phyloP scores from a whole-genome alignment of 2,113 vertebrate genomes.

The Elachura formosa region DNA sequence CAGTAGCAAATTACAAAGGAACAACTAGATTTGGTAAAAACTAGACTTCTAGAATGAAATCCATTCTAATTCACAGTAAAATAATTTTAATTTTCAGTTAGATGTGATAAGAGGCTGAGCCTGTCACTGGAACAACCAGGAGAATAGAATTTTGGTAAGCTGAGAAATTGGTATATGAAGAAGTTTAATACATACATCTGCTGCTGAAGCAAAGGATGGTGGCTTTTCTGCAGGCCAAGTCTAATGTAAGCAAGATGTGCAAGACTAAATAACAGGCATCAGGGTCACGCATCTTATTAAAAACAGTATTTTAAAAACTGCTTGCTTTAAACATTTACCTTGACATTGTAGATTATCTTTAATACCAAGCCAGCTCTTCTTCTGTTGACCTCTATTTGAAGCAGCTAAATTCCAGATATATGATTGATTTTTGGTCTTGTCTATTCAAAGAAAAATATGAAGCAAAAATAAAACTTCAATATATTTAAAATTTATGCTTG shows the following conservation, averaged over 20 bases:
- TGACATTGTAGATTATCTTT: constrained; percentile 73
- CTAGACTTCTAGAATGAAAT: not conserved
- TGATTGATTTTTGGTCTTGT: constrained; percentile 75
- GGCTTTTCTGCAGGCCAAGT: constrained; percentile 40
- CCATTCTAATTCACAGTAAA: not conserved
- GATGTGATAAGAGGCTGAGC: not conserved
- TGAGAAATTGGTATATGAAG: constrained; percentile 1
- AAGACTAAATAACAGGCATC: constrained; percentile 60
- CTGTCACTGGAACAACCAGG: not conserved
- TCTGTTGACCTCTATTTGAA: constrained; percentile 67
- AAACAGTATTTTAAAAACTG: constrained; percentile 69
- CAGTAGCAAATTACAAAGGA: not conserved
- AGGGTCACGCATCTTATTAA: constrained; percentile 64
- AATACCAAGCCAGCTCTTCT: constrained; percentile 60
- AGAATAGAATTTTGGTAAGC: not conserved
- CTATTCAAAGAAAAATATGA: constrained; percentile 71
- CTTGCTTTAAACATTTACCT: constrained; percentile 72
- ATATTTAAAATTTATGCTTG: constrained; percentile 69
- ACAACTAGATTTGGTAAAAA: not conserved
- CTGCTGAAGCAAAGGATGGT: constrained; percentile 9
- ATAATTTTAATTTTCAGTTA: not conserved
- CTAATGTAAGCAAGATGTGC: constrained; percentile 45
- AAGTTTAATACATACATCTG: not conserved
- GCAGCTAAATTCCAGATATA: constrained; percentile 64
- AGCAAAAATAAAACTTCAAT: constrained; percentile 65